Evolutionary conservation across 2,113 vertebrate species (phyloP), one percentile per base, ranked within the genome.

Genomic region (Cichladusa arquata): DNA sequence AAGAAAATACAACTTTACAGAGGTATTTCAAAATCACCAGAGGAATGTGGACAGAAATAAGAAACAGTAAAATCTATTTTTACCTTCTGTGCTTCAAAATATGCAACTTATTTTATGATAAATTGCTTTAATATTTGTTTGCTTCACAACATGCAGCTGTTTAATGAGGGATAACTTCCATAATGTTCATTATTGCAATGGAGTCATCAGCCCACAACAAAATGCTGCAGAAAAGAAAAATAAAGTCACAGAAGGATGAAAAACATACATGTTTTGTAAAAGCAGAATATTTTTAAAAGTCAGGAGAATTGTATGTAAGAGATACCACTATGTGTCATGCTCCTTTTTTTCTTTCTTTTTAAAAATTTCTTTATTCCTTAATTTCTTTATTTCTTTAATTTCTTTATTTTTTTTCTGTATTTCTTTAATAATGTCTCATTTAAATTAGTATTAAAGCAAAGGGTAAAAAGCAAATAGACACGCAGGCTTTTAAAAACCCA

Each of bases 81-180:
- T 92, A 89, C n/a, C 38, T 94, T 57, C 44, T 60, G 57, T 92
- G 51, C 29, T 79, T 92, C 77, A 95, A 96, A 96, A 90, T 66
- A 81, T 77, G 25, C 31, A 93, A 76, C 24, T 81, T 26, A 78
- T 77, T 82, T 76, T 47, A 85, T 95, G 60, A 96, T 96, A 91
- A 96, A 67, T 96, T 97, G 78, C 86, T 96, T 97, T 96, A 97
- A 97, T 97, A 95, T 96, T 96, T 72, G 19, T 53, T 92, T 95
- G 14, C 31, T 95, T 92, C 92, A 93, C 92, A 94, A 95, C 66
- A 81, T 88, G 72, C 57, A 96, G 33, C 81, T 96, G 86, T 81
- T 93, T 87, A 96, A 93, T 62, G 93, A 94, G 23, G 93, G 70
- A 93, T 94, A 72, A 64, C 78, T 93, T 97, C 71, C 73, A 94